phyloP scores from a whole-genome alignment of 2,113 vertebrate species.

The Phycodurus eques region DNA sequence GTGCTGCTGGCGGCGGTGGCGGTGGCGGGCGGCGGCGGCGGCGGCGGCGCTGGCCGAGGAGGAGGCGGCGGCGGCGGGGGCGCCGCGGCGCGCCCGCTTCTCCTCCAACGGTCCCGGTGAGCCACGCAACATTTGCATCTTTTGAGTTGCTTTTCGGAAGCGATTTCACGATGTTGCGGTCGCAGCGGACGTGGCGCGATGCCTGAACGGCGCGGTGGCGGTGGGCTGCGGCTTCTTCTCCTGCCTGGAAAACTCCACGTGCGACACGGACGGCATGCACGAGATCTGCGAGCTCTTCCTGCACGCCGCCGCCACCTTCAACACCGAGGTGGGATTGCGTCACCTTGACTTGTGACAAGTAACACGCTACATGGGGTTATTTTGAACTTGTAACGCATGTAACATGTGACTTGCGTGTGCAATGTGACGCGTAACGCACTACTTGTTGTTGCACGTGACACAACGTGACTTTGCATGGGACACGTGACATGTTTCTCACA shows the following conservation, averaged over 20 bases:
- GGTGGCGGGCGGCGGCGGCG: slow-evolving; percentile 32
- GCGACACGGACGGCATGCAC: slow-evolving; percentile 92
- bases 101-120: slow-evolving; percentile 74
- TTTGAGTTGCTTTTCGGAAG: neutral
- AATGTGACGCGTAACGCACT: too few species aligned
- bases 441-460: too few species aligned
- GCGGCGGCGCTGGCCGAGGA: slow-evolving; percentile 43
- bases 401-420: too few species aligned
- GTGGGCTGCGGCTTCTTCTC: slow-evolving; percentile 92
- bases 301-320: slow-evolving; percentile 88
- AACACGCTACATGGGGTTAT: too few species aligned
- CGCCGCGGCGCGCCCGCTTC: slow-evolving; percentile 68
- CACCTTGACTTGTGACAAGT: too few species aligned
- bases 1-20: slow-evolving; percentile 50
- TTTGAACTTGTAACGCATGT: too few species aligned
- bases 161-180: neutral
- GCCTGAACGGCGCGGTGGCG: slow-evolving; percentile 82
- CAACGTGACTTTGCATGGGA: too few species aligned
- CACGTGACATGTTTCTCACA: too few species aligned
- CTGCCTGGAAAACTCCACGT: slow-evolving; percentile 95
- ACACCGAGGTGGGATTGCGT: slow-evolving; percentile 83
- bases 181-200: slow-evolving; percentile 86
- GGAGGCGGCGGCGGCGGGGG: slow-evolving; percentile 35
- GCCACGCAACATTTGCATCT: slow-evolving; percentile 16
- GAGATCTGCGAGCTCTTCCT: slow-evolving; percentile 94